A percentile compares a stretch with the other conserved stretches of the same genome.
Evolutionary conservation across 2,888 invertebrate genomes (phyloP).

Genomic region (Choreutis nemorana): DNA sequence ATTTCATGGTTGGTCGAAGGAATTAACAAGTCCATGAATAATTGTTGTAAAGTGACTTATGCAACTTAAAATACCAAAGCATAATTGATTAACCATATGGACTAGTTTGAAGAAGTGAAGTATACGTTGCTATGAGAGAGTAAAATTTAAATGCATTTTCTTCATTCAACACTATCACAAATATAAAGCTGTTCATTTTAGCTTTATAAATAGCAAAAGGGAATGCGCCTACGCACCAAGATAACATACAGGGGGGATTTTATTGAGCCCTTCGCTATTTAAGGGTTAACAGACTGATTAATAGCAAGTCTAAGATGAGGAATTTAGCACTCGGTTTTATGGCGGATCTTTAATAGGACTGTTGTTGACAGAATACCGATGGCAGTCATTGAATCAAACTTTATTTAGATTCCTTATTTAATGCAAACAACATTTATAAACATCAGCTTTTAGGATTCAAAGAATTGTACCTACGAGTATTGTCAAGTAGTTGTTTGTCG

Average conservation of each 20-base stretch:
- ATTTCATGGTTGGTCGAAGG: constrained; percentile 2
- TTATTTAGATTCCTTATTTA: no score
- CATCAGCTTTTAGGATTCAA: no score
- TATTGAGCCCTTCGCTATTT: constrained; percentile 33
- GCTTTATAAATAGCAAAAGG: constrained; percentile 47
- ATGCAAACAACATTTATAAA: no score
- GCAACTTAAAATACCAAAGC: no score
- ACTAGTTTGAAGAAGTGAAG: neutral
- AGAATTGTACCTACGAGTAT: no score
- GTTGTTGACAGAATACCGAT: no score
- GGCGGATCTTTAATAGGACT: no score
- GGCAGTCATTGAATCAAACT: no score
- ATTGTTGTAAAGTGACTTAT: neutral
- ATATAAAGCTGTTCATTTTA: constrained; percentile 37
- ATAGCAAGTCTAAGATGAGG: constrained; percentile 20
- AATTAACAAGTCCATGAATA: neutral
- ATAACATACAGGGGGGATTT: constrained; percentile 29
- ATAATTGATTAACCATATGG: neutral
- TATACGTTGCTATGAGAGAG: neutral
- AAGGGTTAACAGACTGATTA: constrained; percentile 32
- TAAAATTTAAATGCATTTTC: constrained; percentile 23
- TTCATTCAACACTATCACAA: constrained; percentile 37
- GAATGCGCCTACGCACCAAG: constrained; percentile 29
- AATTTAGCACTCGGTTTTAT: constrained; percentile 15
- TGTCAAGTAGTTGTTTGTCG: no score